phyloP scores from a whole-genome alignment of 1,140 invertebrate species.

The Brachionus paranguensis region DNA sequence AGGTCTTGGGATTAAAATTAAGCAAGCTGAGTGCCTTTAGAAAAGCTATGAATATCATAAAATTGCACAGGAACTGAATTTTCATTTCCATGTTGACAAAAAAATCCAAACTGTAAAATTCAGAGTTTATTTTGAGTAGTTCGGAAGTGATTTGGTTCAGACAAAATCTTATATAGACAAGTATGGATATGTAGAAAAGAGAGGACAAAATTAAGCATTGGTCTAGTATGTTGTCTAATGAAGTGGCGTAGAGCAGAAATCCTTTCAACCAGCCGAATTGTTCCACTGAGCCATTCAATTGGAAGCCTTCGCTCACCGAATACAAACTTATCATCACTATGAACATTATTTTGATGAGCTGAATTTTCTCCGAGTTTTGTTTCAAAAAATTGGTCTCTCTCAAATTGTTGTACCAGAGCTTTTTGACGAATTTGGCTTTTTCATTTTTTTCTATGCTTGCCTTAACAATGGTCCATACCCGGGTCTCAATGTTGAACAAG shows the following conservation, averaged over 20 bases:
- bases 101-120: slow-evolving; percentile 6
- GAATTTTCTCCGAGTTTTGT: neutral
- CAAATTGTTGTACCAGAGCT: neutral
- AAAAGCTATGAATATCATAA: slow-evolving; percentile 33
- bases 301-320: neutral
- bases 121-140: neutral
- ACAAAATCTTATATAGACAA: neutral
- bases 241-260: neutral
- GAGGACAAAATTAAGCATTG: neutral
- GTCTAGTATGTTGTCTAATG: neutral
- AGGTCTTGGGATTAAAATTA: slow-evolving; percentile 23
- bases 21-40: neutral
- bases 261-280: neutral
- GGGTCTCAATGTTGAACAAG: neutral
- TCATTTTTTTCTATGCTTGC: neutral
- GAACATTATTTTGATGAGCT: neutral
- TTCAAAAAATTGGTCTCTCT: neutral
- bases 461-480: neutral
- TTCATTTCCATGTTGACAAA: neutral
- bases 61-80: slow-evolving; percentile 5
- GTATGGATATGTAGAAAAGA: neutral
- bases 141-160: neutral
- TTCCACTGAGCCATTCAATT: neutral
- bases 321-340: slow-evolving; percentile 10
- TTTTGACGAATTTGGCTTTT: neutral